phyloP scores from a whole-genome alignment of 2,113 vertebrate species.

The Pluvianellus socialis region DNA sequence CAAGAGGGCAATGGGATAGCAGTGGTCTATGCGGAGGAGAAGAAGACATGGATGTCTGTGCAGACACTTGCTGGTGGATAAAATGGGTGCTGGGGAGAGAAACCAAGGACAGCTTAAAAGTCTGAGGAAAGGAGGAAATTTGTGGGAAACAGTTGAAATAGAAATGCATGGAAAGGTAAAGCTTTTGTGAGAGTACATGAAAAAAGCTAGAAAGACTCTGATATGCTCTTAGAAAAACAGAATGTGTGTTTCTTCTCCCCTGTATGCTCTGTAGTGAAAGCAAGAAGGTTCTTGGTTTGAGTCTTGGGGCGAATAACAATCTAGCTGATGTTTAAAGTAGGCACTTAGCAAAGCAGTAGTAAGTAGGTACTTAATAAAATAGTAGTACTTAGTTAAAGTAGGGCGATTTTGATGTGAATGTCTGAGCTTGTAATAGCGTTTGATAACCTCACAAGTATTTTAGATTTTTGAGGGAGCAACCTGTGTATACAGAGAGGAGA shows the following conservation, averaged over 20 bases:
- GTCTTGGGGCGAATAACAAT: background rate
- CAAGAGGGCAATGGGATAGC: background rate
- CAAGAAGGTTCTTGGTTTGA: background rate
- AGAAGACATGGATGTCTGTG: fast-evolving
- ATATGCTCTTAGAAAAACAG: fast-evolving
- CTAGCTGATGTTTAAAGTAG: background rate
- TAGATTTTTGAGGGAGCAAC: background rate
- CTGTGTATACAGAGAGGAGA: background rate
- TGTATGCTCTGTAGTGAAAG: fast-evolving
- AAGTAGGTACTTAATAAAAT: background rate
- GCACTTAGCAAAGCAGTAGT: background rate
- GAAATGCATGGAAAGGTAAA: background rate
- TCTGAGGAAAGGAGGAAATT: background rate
- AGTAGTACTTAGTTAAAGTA: background rate
- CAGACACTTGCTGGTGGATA: background rate
- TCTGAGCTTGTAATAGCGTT: background rate
- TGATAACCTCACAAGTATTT: background rate
- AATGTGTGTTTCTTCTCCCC: fast-evolving
- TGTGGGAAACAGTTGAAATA: background rate
- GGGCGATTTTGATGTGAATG: background rate
- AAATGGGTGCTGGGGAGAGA: background rate
- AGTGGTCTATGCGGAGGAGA: background rate
- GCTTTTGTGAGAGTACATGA: background rate
- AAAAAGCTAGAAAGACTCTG: background rate
- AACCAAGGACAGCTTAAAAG: background rate